Percentiles rank a stretch among this genome's conserved stretches.
Evolutionary conservation across 2,113 vertebrate genomes (phyloP).

Genomic region (Speoplatyrhinus poulsoni): DNA sequence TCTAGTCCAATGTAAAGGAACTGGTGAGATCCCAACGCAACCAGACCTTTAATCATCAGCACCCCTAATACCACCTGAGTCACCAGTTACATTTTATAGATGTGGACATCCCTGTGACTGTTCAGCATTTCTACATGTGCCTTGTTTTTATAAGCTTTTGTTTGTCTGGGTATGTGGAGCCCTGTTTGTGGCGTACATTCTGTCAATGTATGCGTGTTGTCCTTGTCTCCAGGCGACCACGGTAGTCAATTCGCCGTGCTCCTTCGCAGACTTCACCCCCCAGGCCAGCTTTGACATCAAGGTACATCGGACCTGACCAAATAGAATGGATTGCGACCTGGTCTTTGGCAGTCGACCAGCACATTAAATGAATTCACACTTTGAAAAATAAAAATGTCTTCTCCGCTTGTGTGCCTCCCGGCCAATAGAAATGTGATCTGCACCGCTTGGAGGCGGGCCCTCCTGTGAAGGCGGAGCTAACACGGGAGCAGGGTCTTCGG

Average conservation of each 20-base stretch:
- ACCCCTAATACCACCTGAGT: background rate
- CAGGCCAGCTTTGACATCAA: slow-evolving; percentile 92
- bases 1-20: background rate
- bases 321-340: background rate
- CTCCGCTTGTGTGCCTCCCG: background rate
- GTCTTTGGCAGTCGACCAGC: background rate
- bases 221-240: slow-evolving; percentile 50
- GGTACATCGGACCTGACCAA: slow-evolving; percentile 67
- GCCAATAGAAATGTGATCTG: slow-evolving; percentile 84
- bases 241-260: slow-evolving; percentile 74
- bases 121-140: background rate
- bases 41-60: too few species aligned
- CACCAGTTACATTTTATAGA: background rate
- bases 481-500: slow-evolving; percentile 88
- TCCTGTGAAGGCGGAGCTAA: slow-evolving; percentile 76
- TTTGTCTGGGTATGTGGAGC: background rate
- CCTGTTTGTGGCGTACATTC: background rate
- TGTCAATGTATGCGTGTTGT: background rate
- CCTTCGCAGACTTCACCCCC: slow-evolving; percentile 84
- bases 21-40: background rate
- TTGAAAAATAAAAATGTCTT: background rate
- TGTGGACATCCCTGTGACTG: background rate
- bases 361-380: background rate
- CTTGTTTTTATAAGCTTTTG: fast-evolving
- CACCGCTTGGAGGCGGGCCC: slow-evolving; percentile 90